A percentile compares a stretch with the other conserved stretches of the same genome.
Evolutionary conservation across 2,888 invertebrate species (phyloP).

Genomic region (Agrypnus murinus): DNA sequence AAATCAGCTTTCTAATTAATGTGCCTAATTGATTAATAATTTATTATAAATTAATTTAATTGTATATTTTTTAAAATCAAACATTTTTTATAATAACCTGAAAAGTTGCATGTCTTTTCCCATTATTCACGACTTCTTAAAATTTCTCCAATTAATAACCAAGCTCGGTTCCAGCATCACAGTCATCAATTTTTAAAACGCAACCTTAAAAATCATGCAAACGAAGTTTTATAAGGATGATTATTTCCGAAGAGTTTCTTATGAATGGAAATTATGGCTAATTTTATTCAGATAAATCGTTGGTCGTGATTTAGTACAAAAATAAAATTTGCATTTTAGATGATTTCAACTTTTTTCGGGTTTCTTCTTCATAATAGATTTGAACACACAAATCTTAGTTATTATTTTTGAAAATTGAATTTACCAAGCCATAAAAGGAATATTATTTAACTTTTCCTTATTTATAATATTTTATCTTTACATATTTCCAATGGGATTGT

Average conservation of each 20-base stretch:
- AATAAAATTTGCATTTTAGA: no score
- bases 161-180: neutral
- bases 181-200: no score
- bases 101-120: neutral
- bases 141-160: conserved; percentile 1
- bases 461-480: neutral
- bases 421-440: neutral
- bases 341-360: no score
- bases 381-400: no score
- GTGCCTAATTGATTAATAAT: conserved; percentile 1
- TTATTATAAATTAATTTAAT: conserved; percentile 19
- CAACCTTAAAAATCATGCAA: neutral
- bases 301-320: no score
- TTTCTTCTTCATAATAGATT: no score
- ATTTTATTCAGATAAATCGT: neutral
- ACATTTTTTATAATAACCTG: neutral
- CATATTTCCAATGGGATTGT: neutral
- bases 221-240: conserved; percentile 24
- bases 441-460: neutral
- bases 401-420: no score
- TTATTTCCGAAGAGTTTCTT: conserved; percentile 20
- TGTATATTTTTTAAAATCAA: no score
- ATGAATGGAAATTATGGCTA: conserved; percentile 22
- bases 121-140: no score
- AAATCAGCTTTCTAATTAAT: conserved; percentile 2